Conservation (phyloP, 2,888 invertebrate species). For the Pristionchus fissidentatus region DNA sequence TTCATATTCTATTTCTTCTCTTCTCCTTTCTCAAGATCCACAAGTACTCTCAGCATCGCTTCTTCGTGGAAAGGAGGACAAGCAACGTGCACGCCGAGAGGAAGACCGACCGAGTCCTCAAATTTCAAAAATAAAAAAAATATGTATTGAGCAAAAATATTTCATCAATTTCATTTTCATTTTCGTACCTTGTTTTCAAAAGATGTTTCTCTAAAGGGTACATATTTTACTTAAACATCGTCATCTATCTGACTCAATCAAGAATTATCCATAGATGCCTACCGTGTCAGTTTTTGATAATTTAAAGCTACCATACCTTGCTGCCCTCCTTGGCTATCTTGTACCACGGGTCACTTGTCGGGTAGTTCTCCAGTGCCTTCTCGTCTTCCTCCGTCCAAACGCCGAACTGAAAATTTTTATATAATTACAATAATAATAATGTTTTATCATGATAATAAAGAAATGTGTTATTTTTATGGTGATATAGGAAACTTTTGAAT, state of each 20-base stretch:
- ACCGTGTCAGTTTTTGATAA: not conserved
- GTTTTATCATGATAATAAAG: too few species aligned
- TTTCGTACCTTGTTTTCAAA: too few species aligned
- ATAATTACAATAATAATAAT: not conserved
- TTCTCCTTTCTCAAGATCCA: slow-evolving; percentile 61
- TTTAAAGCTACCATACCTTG: slow-evolving; percentile 49
- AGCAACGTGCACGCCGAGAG: slow-evolving; percentile 69
- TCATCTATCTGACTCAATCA: too few species aligned
- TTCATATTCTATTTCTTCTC: not conserved
- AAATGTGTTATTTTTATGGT: too few species aligned
- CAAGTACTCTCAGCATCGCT: slow-evolving; percentile 59
- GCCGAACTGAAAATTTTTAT: not conserved
- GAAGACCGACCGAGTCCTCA: slow-evolving; percentile 64
- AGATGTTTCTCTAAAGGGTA: too few species aligned
- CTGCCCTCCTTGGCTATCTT: slow-evolving; percentile 57
- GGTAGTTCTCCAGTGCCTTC: slow-evolving; percentile 60
- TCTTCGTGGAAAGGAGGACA: slow-evolving; percentile 71
- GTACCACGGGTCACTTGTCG: slow-evolving; percentile 65
- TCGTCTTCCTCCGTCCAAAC: slow-evolving; percentile 59
- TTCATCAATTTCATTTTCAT: too few species aligned
- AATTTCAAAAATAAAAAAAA: not conserved
- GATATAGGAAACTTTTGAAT: too few species aligned
- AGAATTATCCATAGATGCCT: too few species aligned
- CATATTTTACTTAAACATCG: too few species aligned
- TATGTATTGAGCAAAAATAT: not conserved